Conservation (phyloP, 2,888 invertebrate genomes). For the Pharmacophagus antenor region DNA sequence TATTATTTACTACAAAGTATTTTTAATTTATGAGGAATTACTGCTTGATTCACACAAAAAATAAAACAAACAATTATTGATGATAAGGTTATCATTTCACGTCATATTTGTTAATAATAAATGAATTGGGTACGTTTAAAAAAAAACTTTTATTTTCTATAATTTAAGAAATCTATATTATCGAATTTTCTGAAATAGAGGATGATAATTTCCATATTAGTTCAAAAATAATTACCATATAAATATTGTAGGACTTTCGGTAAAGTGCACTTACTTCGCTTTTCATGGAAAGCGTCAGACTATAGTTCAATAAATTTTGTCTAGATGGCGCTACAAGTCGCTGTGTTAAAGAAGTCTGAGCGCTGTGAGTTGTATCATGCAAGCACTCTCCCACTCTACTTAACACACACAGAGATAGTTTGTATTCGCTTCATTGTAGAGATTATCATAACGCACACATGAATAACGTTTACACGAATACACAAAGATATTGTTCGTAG, state of each 20-base stretch:
- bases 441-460: slow-evolving; percentile 14
- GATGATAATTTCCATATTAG: not conserved
- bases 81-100: too few relatives aligned
- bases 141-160: too few relatives aligned
- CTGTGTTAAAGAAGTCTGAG: slow-evolving; percentile 34
- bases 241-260: slow-evolving; percentile 30
- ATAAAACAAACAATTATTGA: too few relatives aligned
- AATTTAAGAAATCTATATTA: too few relatives aligned
- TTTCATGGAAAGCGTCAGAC: slow-evolving; percentile 43
- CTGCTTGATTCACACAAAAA: too few relatives aligned
- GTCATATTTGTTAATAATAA: too few relatives aligned
- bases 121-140: too few relatives aligned
- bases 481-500: slow-evolving; percentile 1
- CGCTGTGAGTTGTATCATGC: slow-evolving; percentile 19
- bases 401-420: slow-evolving; percentile 11
- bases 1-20: too few relatives aligned
- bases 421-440: slow-evolving; percentile 5
- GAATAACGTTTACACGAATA: not conserved
- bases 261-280: slow-evolving; percentile 51
- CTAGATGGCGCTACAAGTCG: slow-evolving; percentile 70
- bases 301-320: slow-evolving; percentile 44
- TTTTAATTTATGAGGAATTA: too few relatives aligned
- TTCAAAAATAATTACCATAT: not conserved
- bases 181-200: not conserved
- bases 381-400: not conserved